Percentiles rank a stretch among this genome's conserved stretches.
Conservation (phyloP, 92 coral and sea anemone genomes). For the Zoanthus sociatus region DNA sequence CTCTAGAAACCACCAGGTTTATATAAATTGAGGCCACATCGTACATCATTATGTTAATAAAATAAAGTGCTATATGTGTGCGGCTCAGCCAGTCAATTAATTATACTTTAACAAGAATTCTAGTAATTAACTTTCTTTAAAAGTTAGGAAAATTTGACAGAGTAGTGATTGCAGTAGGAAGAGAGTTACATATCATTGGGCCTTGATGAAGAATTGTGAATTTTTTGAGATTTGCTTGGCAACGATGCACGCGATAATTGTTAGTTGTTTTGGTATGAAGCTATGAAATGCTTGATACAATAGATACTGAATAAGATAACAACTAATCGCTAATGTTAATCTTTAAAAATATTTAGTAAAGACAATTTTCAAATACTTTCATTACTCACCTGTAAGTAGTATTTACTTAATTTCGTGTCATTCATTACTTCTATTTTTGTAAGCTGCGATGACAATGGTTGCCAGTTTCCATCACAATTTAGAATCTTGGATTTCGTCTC, state of each 20-base stretch:
- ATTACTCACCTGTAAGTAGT: background rate
- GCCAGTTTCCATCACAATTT: background rate
- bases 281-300: too few species aligned
- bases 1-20: too few species aligned
- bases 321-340: background rate
- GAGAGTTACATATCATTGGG: too few species aligned
- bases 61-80: too few species aligned
- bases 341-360: background rate
- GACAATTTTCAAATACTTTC: background rate
- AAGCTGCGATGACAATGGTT: background rate
- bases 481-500: background rate
- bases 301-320: too few species aligned
- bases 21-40: too few species aligned
- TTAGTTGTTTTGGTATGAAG: too few species aligned
- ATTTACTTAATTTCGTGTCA: background rate
- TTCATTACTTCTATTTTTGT: background rate
- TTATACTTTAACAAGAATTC: background rate
- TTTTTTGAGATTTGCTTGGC: too few species aligned
- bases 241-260: too few species aligned
- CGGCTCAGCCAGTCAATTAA: background rate
- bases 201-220: too few species aligned
- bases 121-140: background rate
- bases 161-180: too few species aligned
- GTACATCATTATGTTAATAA: too few species aligned
- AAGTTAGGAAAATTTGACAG: background rate